Conservation (phyloP, 2,888 invertebrate species). For the Cactoblastis cactorum region DNA sequence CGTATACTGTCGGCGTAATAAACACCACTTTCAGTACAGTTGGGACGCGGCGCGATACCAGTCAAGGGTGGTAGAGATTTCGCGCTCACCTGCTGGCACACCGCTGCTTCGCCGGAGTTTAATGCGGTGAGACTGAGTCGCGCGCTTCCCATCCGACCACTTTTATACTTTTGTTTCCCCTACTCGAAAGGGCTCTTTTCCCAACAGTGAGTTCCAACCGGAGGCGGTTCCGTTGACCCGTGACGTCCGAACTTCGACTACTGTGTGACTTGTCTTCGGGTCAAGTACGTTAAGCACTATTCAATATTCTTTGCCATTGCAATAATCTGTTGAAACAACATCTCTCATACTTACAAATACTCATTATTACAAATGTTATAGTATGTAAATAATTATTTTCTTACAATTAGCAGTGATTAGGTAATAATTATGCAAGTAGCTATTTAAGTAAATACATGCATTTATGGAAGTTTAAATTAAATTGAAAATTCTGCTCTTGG, state of each 20-base stretch:
- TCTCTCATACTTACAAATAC: no score
- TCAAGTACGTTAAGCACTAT: conserved; percentile 29
- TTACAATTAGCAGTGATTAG: no score
- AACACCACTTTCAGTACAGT: conserved; percentile 30
- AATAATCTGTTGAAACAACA: neutral
- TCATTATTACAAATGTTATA: no score
- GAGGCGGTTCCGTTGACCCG: conserved; percentile 40
- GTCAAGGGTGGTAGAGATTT: neutral
- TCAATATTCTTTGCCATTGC: neutral
- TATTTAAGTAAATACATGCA: no score
- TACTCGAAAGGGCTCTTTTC: conserved; percentile 49
- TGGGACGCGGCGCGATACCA: conserved; percentile 13
- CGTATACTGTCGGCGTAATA: conserved; percentile 14
- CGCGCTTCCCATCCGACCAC: conserved; percentile 53
- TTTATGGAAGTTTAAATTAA: no score
- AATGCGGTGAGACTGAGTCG: conserved; percentile 63
- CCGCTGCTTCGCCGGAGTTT: conserved; percentile 39
- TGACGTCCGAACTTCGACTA: conserved; percentile 34
- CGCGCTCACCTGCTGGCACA: conserved; percentile 43
- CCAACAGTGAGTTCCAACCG: conserved; percentile 41
- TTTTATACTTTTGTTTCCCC: conserved; percentile 64
- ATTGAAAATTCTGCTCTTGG: no score
- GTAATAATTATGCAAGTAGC: no score
- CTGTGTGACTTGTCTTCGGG: conserved; percentile 25
- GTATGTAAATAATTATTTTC: no score